phyloP scores from a whole-genome alignment of 2,888 invertebrate species.

The Nowickia ferox region DNA sequence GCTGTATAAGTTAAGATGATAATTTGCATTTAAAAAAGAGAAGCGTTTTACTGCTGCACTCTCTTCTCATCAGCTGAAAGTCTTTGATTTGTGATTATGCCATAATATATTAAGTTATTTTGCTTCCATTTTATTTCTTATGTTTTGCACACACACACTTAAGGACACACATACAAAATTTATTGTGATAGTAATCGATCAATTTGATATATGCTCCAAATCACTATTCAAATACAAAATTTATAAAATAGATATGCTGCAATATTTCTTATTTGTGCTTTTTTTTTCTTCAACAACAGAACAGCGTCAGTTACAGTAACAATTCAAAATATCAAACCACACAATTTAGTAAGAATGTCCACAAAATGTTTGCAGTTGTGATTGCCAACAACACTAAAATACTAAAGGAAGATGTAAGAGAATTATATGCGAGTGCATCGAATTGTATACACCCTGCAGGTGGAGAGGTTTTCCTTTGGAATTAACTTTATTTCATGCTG shows the following conservation, averaged over 20 bases:
- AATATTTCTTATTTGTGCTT: constrained; percentile 37
- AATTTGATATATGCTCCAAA: constrained; percentile 74
- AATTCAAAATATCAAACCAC: constrained; percentile 49
- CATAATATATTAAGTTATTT: neutral
- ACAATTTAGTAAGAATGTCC: constrained; percentile 56
- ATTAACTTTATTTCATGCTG: too few relatives aligned
- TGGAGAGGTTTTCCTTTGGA: too few relatives aligned
- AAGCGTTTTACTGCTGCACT: too few relatives aligned
- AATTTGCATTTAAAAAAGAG: too few relatives aligned
- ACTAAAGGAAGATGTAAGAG: neutral
- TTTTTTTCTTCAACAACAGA: constrained; percentile 11
- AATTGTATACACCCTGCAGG: neutral
- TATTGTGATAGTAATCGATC: constrained; percentile 74
- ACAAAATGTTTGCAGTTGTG: constrained; percentile 39
- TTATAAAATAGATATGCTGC: constrained; percentile 52
- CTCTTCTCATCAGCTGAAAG: too few relatives aligned
- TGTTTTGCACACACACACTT: constrained; percentile 31
- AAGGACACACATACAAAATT: constrained; percentile 46
- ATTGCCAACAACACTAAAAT: constrained; percentile 16
- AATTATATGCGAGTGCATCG: neutral
- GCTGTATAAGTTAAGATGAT: too few relatives aligned
- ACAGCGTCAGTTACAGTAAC: constrained; percentile 16
- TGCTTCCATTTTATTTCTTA: constrained; percentile 22
- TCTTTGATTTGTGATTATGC: neutral
- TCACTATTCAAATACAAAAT: constrained; percentile 60